A percentile compares a stretch with the other conserved stretches of the same genome.
These are phyloP conservation scores for Cydia splendana DNA, from an alignment of 1,140 invertebrate species.

Conservation along the genomic window DNA sequence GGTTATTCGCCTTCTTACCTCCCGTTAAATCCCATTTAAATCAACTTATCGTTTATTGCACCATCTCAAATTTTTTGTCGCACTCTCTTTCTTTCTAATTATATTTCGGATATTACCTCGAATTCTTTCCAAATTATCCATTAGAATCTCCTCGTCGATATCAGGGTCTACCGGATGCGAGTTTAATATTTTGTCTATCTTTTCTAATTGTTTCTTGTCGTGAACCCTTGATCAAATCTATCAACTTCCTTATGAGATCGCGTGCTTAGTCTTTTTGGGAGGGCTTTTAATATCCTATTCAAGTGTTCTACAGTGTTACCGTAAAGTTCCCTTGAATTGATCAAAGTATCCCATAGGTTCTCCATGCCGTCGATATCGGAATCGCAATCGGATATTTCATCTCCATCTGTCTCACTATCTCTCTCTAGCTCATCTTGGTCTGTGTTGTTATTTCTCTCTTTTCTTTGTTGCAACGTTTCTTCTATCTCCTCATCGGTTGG, in stretches of 20 bases:
- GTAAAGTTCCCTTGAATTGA: not conserved
- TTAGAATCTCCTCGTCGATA: not conserved
- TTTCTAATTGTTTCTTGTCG: not conserved
- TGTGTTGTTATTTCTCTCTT: not conserved
- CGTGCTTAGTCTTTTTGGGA: not conserved
- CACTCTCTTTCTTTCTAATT: slow-evolving; percentile 10
- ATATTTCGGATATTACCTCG: not conserved
- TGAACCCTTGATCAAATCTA: not conserved
- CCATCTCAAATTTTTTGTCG: not conserved
- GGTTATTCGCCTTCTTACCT: no score
- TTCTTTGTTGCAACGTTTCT: not conserved
- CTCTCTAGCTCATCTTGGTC: not conserved
- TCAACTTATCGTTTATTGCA: not conserved
- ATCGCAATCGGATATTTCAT: not conserved
- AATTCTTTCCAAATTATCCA: not conserved
- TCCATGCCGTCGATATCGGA: slow-evolving; percentile 1
- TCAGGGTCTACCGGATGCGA: not conserved
- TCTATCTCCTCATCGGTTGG: slow-evolving; percentile 14
- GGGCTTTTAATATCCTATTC: not conserved
- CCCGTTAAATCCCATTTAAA: no score
- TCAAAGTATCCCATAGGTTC: not conserved
- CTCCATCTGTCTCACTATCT: not conserved
- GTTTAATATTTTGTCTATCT: not conserved
- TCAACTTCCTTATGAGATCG: not conserved
- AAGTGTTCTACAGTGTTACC: not conserved